A percentile compares a stretch with the other conserved stretches of the same genome.
phyloP scores from a whole-genome alignment of 2,888 invertebrate genomes.

The Volucella bombylans region DNA sequence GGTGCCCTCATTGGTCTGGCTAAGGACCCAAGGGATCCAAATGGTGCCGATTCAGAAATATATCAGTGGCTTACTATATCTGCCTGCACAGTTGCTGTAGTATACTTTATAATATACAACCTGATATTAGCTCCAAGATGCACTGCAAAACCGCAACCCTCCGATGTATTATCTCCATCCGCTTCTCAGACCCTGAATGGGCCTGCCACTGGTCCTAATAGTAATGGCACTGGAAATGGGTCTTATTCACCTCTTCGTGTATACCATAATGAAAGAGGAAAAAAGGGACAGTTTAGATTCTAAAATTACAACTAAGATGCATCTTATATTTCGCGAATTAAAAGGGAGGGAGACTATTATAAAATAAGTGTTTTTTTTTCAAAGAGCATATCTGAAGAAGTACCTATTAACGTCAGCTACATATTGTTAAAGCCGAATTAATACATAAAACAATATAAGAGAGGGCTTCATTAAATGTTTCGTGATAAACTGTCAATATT shows the following conservation, averaged over 20 bases:
- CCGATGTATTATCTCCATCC: slow-evolving; percentile 81
- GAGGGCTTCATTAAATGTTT: slow-evolving; percentile 34
- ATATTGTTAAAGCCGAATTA: slow-evolving; percentile 34
- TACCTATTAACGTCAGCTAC: slow-evolving; percentile 36
- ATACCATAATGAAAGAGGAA: slow-evolving; percentile 91
- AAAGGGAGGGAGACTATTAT: slow-evolving; percentile 47
- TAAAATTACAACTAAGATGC: slow-evolving; percentile 80
- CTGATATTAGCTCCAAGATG: slow-evolving; percentile 89
- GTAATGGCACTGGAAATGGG: slow-evolving; percentile 83
- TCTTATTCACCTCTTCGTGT: slow-evolving; percentile 91
- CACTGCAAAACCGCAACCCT: slow-evolving; percentile 86
- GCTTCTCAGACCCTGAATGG: slow-evolving; percentile 83
- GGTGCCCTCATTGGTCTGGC: slow-evolving; percentile 87
- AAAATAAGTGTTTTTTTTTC: slow-evolving; percentile 46
- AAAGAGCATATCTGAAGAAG: slow-evolving; percentile 60
- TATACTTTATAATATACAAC: slow-evolving; percentile 89
- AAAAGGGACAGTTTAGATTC: slow-evolving; percentile 92
- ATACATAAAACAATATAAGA: background rate
- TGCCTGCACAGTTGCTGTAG: slow-evolving; percentile 86
- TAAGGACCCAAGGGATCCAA: slow-evolving; percentile 81
- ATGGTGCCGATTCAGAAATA: slow-evolving; percentile 82
- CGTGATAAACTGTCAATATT: slow-evolving; percentile 43
- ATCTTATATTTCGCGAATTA: slow-evolving; percentile 39
- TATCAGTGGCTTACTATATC: slow-evolving; percentile 86
- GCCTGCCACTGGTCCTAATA: slow-evolving; percentile 68